Conservation (phyloP, 30 jellyfish, hydroid and myxozoan genomes). For the Mastigias papua region DNA sequence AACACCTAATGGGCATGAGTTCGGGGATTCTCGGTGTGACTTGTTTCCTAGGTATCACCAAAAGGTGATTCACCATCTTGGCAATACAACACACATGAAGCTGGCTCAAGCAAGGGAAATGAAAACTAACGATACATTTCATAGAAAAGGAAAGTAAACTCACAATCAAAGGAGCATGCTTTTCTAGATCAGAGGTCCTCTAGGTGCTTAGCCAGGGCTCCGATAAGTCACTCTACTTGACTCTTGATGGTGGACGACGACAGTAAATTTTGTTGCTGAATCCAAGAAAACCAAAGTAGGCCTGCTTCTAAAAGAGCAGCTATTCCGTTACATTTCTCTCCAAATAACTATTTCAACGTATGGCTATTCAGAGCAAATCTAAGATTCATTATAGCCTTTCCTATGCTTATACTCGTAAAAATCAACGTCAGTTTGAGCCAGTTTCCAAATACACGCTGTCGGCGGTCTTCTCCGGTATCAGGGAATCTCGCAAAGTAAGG, state of each 20-base stretch:
- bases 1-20: too few species aligned
- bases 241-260: neutral
- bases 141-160: neutral
- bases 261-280: neutral
- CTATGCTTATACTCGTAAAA: too few species aligned
- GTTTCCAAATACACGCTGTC: neutral
- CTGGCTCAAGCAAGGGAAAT: neutral
- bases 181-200: neutral
- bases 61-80: constrained; percentile 42
- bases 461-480: constrained; percentile 46
- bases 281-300: neutral
- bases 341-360: too few species aligned
- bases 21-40: constrained; percentile 6
- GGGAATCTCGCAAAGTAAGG: constrained; percentile 42
- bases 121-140: neutral
- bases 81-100: neutral
- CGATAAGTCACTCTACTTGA: neutral
- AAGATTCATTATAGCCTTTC: too few species aligned
- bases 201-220: neutral
- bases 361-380: neutral
- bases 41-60: constrained; percentile 38
- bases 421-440: too few species aligned
- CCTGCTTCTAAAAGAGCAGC: neutral
- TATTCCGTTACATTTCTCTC: neutral
- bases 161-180: neutral